Evolutionary conservation across 2,113 vertebrate genomes (phyloP).

Genomic region (Gavia stellata): DNA sequence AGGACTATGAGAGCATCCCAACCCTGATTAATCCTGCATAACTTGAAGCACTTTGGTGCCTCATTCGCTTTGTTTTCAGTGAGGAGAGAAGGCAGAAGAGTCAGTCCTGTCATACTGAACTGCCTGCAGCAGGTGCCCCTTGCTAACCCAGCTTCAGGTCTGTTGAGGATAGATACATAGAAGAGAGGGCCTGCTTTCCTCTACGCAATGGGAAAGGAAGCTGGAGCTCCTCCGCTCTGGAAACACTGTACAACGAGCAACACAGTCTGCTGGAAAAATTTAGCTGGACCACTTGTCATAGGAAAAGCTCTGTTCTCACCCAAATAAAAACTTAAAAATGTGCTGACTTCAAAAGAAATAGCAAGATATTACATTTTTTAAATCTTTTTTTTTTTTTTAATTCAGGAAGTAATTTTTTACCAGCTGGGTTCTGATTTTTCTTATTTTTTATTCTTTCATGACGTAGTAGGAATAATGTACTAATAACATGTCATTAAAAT

Average conservation of each 20-base stretch:
- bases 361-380: neutral
- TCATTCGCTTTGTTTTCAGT: neutral
- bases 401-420: neutral
- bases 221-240: neutral
- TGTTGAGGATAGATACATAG: neutral
- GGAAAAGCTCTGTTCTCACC: neutral
- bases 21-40: neutral
- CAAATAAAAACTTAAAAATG: neutral
- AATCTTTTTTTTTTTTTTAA: neutral
- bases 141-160: neutral
- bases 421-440: neutral
- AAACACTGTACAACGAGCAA: neutral
- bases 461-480: neutral
- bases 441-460: neutral
- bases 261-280: conserved; percentile 13
- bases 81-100: neutral
- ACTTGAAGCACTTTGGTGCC: neutral
- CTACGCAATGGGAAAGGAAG: neutral
- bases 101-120: neutral
- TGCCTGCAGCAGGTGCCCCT: neutral
- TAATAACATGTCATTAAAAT: neutral
- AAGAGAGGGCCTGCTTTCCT: neutral
- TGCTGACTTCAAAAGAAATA: neutral
- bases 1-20: neutral
- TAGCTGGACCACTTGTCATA: neutral